These are phyloP conservation scores for Atrina japonica DNA, from an alignment of 2,888 invertebrate genomes.

Conservation along the genomic window DNA sequence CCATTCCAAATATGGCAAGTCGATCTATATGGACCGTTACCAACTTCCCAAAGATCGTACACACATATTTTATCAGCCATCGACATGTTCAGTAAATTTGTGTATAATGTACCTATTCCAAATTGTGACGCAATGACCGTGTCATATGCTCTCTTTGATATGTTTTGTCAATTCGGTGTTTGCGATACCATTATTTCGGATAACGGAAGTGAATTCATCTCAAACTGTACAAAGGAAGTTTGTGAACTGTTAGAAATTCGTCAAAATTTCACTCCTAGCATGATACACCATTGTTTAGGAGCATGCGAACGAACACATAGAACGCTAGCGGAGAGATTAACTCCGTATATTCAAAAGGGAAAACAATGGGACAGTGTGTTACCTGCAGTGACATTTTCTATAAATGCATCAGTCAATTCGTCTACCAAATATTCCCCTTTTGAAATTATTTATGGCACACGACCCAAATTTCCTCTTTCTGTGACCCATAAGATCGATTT, in stretches of 20 bases:
- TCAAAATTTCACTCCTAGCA: slow-evolving; percentile 37
- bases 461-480: slow-evolving; percentile 32
- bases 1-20: slow-evolving; percentile 1
- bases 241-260: slow-evolving; percentile 39
- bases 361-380: slow-evolving; percentile 36
- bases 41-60: not conserved
- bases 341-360: slow-evolving; percentile 33
- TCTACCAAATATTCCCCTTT: slow-evolving; percentile 31
- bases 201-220: slow-evolving; percentile 42
- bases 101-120: slow-evolving; percentile 7
- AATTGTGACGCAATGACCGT: slow-evolving; percentile 24
- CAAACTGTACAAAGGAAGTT: slow-evolving; percentile 31
- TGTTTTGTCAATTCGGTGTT: slow-evolving; percentile 40
- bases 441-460: slow-evolving; percentile 28
- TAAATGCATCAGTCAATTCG: slow-evolving; percentile 35
- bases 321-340: slow-evolving; percentile 38
- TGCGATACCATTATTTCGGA: slow-evolving; percentile 43
- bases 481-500: slow-evolving; percentile 8
- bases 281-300: slow-evolving; percentile 43
- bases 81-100: slow-evolving; percentile 4
- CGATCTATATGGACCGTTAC: slow-evolving; percentile 7
- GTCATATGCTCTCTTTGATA: slow-evolving; percentile 7
- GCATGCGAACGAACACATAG: slow-evolving; percentile 42
- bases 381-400: slow-evolving; percentile 37
- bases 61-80: not conserved